These are phyloP conservation scores for Doryteuthis pealeii DNA, from an alignment of 1,140 invertebrate genomes.

Conservation along the genomic window DNA sequence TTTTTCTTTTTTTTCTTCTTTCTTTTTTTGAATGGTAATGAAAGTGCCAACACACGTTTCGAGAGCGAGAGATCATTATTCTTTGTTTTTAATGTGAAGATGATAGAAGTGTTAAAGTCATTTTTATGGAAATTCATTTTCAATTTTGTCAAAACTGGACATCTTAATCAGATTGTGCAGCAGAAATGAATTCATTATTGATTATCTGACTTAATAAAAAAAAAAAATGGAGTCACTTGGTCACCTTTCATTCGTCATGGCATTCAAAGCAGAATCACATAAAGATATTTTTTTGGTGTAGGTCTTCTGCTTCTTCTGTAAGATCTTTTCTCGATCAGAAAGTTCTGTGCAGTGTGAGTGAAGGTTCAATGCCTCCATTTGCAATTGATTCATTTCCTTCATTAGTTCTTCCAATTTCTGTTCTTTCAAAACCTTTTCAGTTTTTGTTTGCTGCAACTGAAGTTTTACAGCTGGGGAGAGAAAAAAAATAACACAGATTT, in stretches of 20 bases:
- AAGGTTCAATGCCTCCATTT: background rate
- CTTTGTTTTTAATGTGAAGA: too few relatives aligned
- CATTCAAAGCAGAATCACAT: constrained; percentile 7
- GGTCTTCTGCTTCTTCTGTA: background rate
- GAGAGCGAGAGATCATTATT: too few relatives aligned
- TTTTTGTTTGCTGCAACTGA: background rate
- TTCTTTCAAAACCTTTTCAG: background rate
- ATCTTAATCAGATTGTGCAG: too few relatives aligned
- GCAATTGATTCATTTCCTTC: background rate
- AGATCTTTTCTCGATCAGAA: background rate
- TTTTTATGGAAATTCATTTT: too few relatives aligned
- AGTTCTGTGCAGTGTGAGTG: background rate
- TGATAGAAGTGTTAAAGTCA: too few relatives aligned
- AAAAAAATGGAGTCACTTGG: too few relatives aligned
- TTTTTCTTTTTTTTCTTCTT: too few relatives aligned
- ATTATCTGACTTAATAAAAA: too few relatives aligned
- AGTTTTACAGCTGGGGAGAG: background rate
- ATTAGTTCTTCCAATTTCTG: background rate
- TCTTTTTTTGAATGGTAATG: too few relatives aligned
- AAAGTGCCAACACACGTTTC: too few relatives aligned
- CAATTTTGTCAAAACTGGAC: too few relatives aligned
- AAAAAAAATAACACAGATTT: background rate
- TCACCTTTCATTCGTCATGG: constrained; percentile 5
- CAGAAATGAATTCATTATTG: too few relatives aligned
- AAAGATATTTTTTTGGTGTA: background rate